A percentile compares a stretch with the other conserved stretches of the same genome.
phyloP scores from a whole-genome alignment of 2,113 vertebrate genomes.

The Hippocampus zosterae region DNA sequence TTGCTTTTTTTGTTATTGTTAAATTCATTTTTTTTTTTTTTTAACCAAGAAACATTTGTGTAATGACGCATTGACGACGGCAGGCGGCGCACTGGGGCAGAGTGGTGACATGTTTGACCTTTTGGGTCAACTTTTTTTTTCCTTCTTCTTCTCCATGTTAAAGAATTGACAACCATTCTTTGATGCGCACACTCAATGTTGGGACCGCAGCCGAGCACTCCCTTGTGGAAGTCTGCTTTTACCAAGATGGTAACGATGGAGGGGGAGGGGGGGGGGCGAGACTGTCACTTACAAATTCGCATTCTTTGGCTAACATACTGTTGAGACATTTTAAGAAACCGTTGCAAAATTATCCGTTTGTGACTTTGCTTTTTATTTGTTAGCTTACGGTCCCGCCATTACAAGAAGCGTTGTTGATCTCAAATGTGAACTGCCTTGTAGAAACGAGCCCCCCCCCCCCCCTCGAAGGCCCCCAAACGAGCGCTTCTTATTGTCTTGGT shows the following conservation, averaged over 20 bases:
- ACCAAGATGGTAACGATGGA: not conserved
- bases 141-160: not conserved
- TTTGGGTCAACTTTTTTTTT: not conserved
- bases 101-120: slow-evolving; percentile 1
- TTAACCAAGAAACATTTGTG: not conserved
- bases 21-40: not conserved
- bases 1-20: not conserved
- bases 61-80: not conserved
- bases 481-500: not conserved
- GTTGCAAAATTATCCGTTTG: no score
- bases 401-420: no score
- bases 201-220: not conserved
- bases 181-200: not conserved
- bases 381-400: no score
- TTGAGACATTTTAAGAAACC: no score
- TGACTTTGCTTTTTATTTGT: no score
- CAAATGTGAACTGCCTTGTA: no score
- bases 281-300: no score
- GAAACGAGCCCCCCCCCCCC: no score
- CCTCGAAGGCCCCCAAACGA: no score
- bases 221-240: not conserved
- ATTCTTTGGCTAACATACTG: no score
- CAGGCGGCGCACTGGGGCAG: not conserved
- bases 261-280: no score
- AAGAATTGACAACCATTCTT: not conserved